Evolutionary conservation across 2,797 vertebrate species (phyloP).

Genomic region (Malacoctenus gilli): DNA sequence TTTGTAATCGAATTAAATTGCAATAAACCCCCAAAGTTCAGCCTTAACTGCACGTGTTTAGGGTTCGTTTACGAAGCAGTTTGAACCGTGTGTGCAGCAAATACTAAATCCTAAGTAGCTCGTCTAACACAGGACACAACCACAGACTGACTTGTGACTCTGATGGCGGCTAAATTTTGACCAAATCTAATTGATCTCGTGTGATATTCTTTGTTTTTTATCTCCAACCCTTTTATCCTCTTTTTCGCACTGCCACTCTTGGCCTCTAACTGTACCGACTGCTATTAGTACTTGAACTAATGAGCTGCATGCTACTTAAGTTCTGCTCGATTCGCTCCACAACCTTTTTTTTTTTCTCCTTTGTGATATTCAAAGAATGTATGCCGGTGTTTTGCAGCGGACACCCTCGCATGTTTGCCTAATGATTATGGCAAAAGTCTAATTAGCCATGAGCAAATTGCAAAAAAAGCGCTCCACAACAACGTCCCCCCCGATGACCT

Average conservation of each 20-base stretch:
- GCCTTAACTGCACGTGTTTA: no score
- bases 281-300: conserved; percentile 15
- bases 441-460: conserved; percentile 40
- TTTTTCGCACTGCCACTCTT: neutral
- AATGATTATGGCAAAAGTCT: conserved; percentile 27
- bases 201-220: no score
- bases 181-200: neutral
- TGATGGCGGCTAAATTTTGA: no score
- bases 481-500: conserved; percentile 33
- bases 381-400: conserved; percentile 3
- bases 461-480: conserved; percentile 26
- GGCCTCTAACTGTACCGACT: conserved; percentile 1
- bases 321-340: conserved; percentile 4
- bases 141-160: no score
- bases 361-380: neutral
- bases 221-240: neutral
- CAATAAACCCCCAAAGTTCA: no score
- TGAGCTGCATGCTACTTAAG: conserved; percentile 16
- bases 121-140: no score
- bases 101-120: no score
- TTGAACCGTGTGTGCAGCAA: no score
- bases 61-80: no score
- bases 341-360: conserved; percentile 9
- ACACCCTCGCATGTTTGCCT: conserved; percentile 15
- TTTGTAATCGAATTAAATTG: no score